Percentiles rank a stretch among this genome's conserved stretches.
These are phyloP conservation scores for Speoplatyrhinus poulsoni DNA, from an alignment of 2,113 vertebrate species.

Conservation along the genomic window DNA sequence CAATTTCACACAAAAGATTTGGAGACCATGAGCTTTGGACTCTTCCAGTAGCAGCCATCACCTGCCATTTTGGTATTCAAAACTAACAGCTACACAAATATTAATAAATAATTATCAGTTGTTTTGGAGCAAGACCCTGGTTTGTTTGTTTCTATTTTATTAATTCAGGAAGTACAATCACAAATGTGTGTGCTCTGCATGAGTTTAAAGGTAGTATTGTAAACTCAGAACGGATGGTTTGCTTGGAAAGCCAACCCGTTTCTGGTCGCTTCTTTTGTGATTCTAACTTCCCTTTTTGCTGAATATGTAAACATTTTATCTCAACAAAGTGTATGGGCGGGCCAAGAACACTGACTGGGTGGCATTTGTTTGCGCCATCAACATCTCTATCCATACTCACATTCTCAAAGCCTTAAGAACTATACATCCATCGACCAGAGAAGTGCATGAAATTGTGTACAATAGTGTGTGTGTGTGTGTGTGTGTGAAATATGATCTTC, in stretches of 20 bases:
- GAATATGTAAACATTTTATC: conserved; percentile 81
- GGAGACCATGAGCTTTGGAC: conserved; percentile 64
- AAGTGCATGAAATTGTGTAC: conserved; percentile 42
- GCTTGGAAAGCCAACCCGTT: conserved; percentile 58
- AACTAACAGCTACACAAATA: conserved; percentile 71
- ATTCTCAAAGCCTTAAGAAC: conserved; percentile 29
- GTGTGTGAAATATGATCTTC: conserved; percentile 46
- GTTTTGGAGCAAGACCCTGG: conserved; percentile 79
- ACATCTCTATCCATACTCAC: conserved; percentile 42
- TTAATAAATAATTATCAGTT: conserved; percentile 79
- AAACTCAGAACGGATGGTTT: conserved; percentile 66
- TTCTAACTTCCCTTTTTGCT: conserved; percentile 75
- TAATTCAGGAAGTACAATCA: conserved; percentile 73
- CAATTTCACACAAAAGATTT: conserved; percentile 70
- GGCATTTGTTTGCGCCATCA: conserved; percentile 50
- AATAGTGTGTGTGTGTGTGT: conserved; percentile 38
- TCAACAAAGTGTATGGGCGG: conserved; percentile 69
- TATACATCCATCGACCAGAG: conserved; percentile 20
- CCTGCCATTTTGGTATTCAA: conserved; percentile 73
- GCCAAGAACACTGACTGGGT: conserved; percentile 62
- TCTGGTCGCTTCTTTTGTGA: conserved; percentile 69
- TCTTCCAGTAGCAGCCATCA: conserved; percentile 77
- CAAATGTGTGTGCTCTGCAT: conserved; percentile 75
- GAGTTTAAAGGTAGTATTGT: conserved; percentile 82
- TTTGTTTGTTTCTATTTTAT: conserved; percentile 62